These are phyloP conservation scores for Myanophis thanlyinensis DNA, from an alignment of 2,113 vertebrate species.

Conservation along the genomic window DNA sequence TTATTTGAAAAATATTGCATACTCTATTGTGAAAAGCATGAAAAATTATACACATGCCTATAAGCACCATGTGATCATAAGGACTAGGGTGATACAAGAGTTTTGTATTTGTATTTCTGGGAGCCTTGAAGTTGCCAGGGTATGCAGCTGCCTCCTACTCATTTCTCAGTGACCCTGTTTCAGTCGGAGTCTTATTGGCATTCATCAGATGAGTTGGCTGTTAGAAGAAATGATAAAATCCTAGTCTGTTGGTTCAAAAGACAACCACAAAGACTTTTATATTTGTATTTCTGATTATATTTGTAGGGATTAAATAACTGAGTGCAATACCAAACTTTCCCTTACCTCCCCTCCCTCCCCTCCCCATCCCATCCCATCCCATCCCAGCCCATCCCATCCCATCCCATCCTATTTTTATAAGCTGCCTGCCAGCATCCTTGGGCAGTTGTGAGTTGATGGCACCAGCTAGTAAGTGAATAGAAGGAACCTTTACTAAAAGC, in stretches of 20 bases:
- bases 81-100: neutral
- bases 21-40: neutral
- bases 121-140: neutral
- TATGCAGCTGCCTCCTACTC: neutral
- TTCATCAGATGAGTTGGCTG: neutral
- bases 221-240: neutral
- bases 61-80: neutral
- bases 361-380: neutral
- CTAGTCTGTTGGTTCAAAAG: neutral
- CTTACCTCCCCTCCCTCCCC: neutral
- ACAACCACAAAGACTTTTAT: neutral
- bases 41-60: neutral
- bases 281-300: neutral
- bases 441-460: neutral
- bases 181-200: neutral
- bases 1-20: neutral
- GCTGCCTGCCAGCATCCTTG: neutral
- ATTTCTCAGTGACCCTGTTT: neutral
- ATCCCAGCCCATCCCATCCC: too few species aligned
- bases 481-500: neutral
- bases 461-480: neutral
- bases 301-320: neutral
- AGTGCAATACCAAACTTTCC: neutral
- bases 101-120: neutral
- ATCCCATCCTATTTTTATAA: neutral